Base-by-base conservation (phyloP, 2,797 vertebrate species). In the Peromyscus aztecus region DNA sequence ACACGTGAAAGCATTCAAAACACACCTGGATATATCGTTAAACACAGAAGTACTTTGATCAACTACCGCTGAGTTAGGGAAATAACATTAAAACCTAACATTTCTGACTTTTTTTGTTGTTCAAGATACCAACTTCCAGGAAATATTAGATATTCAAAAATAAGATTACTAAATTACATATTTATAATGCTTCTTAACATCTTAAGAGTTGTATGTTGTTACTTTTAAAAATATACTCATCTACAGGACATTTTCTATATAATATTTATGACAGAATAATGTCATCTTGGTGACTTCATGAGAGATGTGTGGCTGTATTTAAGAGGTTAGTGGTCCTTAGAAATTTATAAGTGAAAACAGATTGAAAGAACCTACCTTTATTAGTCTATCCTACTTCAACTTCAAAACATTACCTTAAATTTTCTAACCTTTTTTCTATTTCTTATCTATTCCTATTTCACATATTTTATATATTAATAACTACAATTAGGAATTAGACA, bases 21-120 rank as follows among this genome's bases (percentile, higher is more conserved):
- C 43, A 59, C 92, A 96, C 92, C 61, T 97, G 83, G 43, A 94
- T 90, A 55, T 85, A 59, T 2, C 81, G 85, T 76, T 61, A 63
- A 78, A 71, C 71, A 86, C 14, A 57, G 61, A 94, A 85, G 19
- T 19, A 73, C 71, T 82, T 43, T 83, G 55, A 16, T 77, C 71
- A 90, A 75, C 94, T 88, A 65, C 0, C 21, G 34, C 24, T 43
- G 23, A 46, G 49, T 71, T 37, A 59, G 4, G 52, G 40, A 81
- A 88, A 89, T 69, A 73, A 91, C 4, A 61, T 75, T n/a, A 90
- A 85, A 89, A 95, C 29, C 46, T 40, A 49, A 63, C 27, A 7
- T 90, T 61, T 1, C 2, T 52, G 5, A 19, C 40, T 40, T 12
- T 49, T 87, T 21, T 61, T 61, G 93, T 92, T 69, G 63, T 49